Base-by-base conservation (phyloP, 2,797 vertebrate genomes). In the Varecia variegata region DNA sequence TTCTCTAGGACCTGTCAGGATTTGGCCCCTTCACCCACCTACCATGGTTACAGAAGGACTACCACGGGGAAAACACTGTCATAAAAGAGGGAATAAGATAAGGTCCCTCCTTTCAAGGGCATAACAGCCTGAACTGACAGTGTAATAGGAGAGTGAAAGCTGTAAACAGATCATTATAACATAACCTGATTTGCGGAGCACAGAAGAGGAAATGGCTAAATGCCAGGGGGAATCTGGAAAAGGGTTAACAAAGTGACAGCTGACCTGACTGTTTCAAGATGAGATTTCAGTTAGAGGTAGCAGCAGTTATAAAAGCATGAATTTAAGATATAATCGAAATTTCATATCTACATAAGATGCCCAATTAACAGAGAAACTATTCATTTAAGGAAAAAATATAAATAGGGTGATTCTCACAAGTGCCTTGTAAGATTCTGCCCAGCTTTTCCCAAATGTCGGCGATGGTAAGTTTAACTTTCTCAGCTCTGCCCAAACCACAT, bases 91-190 rank as follows among this genome's bases (percentile, higher is more conserved):
- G 62, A 84, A 27, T 23, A 47, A 67, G 74, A 60, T 27, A 70
- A 85, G 27, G 92, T 40, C 4, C n/a, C n/a, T 60, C n/a, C 32
- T 88, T 71, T 85, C 47, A 58, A 94, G 87, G 77, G 54, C 60
- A 11, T 2, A 77, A 73, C 40, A 92, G 84, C 54, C 73, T 90
- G 62, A 96, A 96, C 35, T 45, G 90, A 90, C 77, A 93, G 84
- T 56, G 89, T 80, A 88, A 81, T 40, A 76, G 52, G 84, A 50
- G 30, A 74, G 58, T 93, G 25, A 45, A 74, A 67, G 71, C 94
- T 88, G 85, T 92, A 93, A 97, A 95, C 95, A 97, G 93, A 95
- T 95, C 97, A 96, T 94, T 97, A 92, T 58, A 90, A 85, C 71
- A 94, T 80, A 94, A 74, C 81, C 71, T 40, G 70, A 92, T 96